A percentile compares a stretch with the other conserved stretches of the same genome.
Evolutionary conservation across 2,888 invertebrate genomes (phyloP).

Genomic region (Dasysyrphus albostriatus): DNA sequence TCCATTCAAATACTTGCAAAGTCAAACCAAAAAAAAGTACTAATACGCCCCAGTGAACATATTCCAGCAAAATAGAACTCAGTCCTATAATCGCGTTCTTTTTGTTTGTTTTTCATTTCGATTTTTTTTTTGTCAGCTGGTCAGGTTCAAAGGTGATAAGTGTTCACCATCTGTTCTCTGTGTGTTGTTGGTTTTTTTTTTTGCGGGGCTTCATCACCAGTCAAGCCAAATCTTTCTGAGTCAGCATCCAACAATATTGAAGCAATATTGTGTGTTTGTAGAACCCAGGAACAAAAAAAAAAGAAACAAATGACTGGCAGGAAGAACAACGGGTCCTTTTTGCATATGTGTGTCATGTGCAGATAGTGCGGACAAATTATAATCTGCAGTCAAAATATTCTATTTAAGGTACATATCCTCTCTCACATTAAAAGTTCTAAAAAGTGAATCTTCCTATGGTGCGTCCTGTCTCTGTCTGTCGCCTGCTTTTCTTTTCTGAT

Average conservation of each 20-base stretch:
- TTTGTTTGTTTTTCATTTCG: constrained; percentile 47
- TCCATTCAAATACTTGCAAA: constrained; percentile 35
- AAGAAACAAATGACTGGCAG: neutral
- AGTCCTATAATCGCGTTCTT: constrained; percentile 59
- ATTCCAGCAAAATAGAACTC: constrained; percentile 36
- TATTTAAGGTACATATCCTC: neutral
- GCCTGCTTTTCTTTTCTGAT: constrained; percentile 13
- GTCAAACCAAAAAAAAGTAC: constrained; percentile 38
- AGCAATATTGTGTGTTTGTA: constrained; percentile 4
- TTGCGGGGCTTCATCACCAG: constrained; percentile 8
- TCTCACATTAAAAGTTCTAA: constrained; percentile 8
- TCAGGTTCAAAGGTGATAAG: constrained; percentile 67
- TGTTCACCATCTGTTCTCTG: constrained; percentile 31
- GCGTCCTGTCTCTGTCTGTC: neutral
- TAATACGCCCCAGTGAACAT: constrained; percentile 44
- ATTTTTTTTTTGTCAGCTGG: neutral
- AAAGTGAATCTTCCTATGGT: constrained; percentile 5
- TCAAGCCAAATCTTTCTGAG: constrained; percentile 24
- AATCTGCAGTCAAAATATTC: constrained; percentile 37
- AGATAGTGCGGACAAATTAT: constrained; percentile 63
- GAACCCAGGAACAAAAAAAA: neutral
- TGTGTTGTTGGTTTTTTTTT: constrained; percentile 17
- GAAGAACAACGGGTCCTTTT: constrained; percentile 6
- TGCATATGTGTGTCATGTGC: constrained; percentile 51
- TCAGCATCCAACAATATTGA: constrained; percentile 47